These are phyloP conservation scores for Leuciscus idus DNA, from an alignment of 2,113 vertebrate genomes.

Conservation along the genomic window DNA sequence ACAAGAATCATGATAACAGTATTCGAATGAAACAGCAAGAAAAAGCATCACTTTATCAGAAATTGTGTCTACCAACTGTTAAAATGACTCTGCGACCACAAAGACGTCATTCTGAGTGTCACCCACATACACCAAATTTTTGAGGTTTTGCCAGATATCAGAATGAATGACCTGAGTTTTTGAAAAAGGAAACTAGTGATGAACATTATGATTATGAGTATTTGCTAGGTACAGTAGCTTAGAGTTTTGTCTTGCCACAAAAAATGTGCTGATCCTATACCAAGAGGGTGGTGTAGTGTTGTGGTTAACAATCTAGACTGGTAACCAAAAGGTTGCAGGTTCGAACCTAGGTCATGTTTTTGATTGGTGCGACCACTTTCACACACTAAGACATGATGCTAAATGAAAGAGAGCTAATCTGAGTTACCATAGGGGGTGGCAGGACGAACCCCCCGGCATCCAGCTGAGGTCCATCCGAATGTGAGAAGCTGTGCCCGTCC, in stretches of 20 bases:
- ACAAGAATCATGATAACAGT: background rate
- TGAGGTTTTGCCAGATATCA: background rate
- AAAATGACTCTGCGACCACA: slow-evolving; percentile 31
- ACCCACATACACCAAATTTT: slow-evolving; percentile 28
- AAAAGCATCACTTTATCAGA: slow-evolving; percentile 1
- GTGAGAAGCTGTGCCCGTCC: slow-evolving; percentile 81
- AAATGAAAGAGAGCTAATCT: slow-evolving; percentile 19
- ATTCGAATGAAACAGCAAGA: background rate
- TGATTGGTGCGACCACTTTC: background rate
- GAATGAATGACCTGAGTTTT: background rate
- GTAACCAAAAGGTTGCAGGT: background rate
- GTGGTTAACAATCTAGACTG: background rate
- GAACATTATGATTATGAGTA: background rate
- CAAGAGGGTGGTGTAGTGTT: background rate
- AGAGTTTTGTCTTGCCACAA: background rate
- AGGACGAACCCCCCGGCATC: slow-evolving; percentile 72
- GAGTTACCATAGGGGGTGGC: slow-evolving; percentile 72
- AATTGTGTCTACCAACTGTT: slow-evolving; percentile 21
- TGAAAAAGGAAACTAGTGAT: background rate
- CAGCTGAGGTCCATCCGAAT: slow-evolving; percentile 76
- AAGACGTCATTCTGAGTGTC: slow-evolving; percentile 10
- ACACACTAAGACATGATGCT: background rate
- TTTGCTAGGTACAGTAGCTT: background rate
- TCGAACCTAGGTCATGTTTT: background rate
- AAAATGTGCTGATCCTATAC: background rate